These are phyloP conservation scores for Apamea epomidion DNA, from an alignment of 2,888 invertebrate genomes.

Conservation along the genomic window DNA sequence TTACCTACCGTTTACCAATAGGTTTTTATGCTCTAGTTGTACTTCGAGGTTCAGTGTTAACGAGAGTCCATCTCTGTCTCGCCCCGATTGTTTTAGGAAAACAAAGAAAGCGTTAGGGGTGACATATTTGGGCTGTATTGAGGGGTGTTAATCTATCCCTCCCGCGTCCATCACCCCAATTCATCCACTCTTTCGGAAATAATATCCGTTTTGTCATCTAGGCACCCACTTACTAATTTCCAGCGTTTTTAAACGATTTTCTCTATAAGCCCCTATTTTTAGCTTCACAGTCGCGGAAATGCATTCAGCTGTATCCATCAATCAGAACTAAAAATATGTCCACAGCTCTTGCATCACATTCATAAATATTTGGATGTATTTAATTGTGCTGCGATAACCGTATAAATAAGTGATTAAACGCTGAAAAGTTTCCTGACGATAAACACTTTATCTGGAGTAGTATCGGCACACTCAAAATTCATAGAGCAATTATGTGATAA, in stretches of 20 bases:
- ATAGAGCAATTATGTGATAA: constrained; percentile 79
- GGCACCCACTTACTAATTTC: neutral
- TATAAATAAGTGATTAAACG: constrained; percentile 67
- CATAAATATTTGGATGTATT: constrained; percentile 45
- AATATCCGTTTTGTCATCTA: neutral
- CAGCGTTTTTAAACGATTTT: constrained; percentile 14
- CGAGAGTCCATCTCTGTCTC: constrained; percentile 32
- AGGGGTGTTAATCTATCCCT: constrained; percentile 31
- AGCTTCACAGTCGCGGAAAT: constrained; percentile 25
- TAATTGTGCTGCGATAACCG: constrained; percentile 53
- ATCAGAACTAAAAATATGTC: constrained; percentile 40
- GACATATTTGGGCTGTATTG: constrained; percentile 29
- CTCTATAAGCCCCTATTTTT: constrained; percentile 42
- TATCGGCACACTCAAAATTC: constrained; percentile 73
- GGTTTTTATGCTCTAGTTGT: neutral
- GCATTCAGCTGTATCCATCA: constrained; percentile 24
- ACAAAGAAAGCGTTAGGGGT: constrained; percentile 61
- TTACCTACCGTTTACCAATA: constrained; percentile 1
- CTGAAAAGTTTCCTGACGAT: constrained; percentile 75
- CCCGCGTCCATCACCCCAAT: constrained; percentile 3
- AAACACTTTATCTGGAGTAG: constrained; percentile 76
- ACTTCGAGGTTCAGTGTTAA: neutral
- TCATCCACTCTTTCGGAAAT: constrained; percentile 2
- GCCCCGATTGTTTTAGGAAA: constrained; percentile 38
- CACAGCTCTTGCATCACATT: constrained; percentile 35